phyloP scores from a whole-genome alignment of 35 echinoderm and acorn worm species.

The Nesometra sesokonis region DNA sequence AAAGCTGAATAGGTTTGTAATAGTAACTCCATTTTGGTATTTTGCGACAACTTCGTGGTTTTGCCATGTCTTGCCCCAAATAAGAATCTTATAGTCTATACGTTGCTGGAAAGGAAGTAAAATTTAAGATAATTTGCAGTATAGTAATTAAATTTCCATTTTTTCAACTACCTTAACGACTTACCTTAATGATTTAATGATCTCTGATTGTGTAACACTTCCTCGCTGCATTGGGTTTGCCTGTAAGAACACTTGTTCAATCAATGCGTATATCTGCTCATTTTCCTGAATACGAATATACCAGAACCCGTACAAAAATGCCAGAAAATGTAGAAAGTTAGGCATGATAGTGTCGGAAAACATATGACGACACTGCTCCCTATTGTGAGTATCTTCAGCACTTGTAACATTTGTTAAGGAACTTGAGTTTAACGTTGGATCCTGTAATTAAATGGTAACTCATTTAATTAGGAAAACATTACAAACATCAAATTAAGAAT shows the following conservation, averaged over 20 bases:
- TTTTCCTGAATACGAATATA: slow-evolving; percentile 39
- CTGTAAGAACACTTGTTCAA: slow-evolving; percentile 34
- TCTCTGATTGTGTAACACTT: slow-evolving; percentile 16
- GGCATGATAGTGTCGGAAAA: slow-evolving; percentile 15
- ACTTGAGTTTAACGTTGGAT: background rate
- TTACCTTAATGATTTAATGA: slow-evolving; percentile 36
- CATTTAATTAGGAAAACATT: no score
- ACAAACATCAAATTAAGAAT: no score
- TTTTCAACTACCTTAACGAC: background rate
- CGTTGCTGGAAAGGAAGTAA: no score
- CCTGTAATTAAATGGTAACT: no score
- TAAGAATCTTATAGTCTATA: no score
- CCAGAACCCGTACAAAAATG: slow-evolving; percentile 19
- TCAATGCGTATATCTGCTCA: slow-evolving; percentile 24
- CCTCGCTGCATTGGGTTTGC: background rate
- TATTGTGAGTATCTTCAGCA: background rate
- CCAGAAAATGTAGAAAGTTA: slow-evolving; percentile 31
- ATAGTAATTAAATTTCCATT: no score
- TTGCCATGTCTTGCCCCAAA: no score
- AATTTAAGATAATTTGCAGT: no score
- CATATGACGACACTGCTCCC: slow-evolving; percentile 18
- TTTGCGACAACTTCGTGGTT: no score
- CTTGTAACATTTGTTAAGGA: background rate
- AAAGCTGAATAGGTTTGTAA: no score
- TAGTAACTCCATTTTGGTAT: no score